Conservation (phyloP, 2,888 invertebrate species). For the Chaetogeoica ovagalla region DNA sequence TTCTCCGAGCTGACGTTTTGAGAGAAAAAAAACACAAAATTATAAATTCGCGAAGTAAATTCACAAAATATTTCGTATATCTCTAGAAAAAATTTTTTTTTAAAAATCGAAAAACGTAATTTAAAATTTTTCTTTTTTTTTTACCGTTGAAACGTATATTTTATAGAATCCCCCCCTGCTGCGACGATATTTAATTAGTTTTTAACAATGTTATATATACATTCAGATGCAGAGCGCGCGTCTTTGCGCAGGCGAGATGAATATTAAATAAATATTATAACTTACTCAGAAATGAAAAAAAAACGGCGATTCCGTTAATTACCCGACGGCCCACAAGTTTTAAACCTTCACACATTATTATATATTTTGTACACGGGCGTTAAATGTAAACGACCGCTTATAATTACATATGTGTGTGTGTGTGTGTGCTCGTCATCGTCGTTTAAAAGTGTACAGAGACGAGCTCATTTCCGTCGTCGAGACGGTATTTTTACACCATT, state of each 20-base stretch:
- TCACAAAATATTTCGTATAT: too few species aligned
- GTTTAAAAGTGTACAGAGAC: conserved; percentile 4
- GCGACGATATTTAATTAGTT: too few species aligned
- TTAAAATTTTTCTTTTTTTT: too few species aligned
- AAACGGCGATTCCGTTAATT: conserved; percentile 29
- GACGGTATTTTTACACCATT: too few species aligned
- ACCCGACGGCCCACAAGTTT: not conserved
- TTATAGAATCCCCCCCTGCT: too few species aligned
- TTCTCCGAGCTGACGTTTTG: too few species aligned
- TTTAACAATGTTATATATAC: not conserved
- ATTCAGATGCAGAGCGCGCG: not conserved
- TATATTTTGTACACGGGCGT: not conserved
- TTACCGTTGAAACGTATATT: too few species aligned
- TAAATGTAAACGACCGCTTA: not conserved
- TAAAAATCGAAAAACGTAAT: too few species aligned
- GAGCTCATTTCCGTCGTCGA: not conserved
- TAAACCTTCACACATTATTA: too few species aligned
- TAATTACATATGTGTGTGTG: not conserved
- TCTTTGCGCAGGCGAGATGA: not conserved
- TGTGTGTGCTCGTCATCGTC: conserved; percentile 1
- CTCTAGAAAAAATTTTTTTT: too few species aligned
- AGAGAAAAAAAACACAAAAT: too few species aligned
- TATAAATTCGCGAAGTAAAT: too few species aligned
- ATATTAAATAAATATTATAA: not conserved
- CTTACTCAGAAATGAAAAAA: not conserved